Base-by-base conservation (phyloP, 2,113 vertebrate species). In the Crypturellus undulatus region DNA sequence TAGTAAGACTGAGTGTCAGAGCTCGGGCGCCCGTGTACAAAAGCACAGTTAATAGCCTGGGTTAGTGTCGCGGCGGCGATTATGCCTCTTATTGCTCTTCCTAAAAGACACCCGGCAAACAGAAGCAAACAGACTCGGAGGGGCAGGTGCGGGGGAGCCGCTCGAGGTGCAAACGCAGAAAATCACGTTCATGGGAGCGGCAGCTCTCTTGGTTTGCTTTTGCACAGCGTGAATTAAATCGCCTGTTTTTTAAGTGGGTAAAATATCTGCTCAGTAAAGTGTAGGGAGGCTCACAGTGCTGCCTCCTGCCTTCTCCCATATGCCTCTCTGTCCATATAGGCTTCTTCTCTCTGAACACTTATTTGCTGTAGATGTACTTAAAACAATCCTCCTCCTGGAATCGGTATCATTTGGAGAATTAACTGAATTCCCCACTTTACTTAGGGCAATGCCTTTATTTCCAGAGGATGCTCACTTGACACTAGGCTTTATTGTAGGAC, bases 1-100 rank as follows among this genome's bases (percentile, higher is more conserved):
- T 92, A 93, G 73, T 60, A 88, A 96, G 73, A 69, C 75, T 59
- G 92, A 96, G 84, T 84, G 94, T 92, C 88, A 95, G 93, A 87
- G 95, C 75, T 67, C 21, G 90, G 92, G 84, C 80, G 49, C 49
- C 16, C 4, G 65, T 79, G 47, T 64, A 73, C 58, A 93, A 94
- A 94, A 87, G 92, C 83, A 20, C 62, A 67, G 86, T 93, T 96
- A 87, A 92, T 94, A 72, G 81, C 90, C 24, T 12, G 54, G 63
- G 15, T 87, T 92, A 52, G 59, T 75, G 75, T 62, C 11, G 11
- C 88, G 70, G 87, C 54, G 88, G 80, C 81, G 67, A 84, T 90
- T 81, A 14, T 80, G 73, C 47, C 47, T 84, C 67, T 91, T 79
- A 54, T 58, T 85, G 72, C 51, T 95, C 72, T 62, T 79, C 65